Evolutionary conservation across 2,113 vertebrate genomes (phyloP).

Genomic region (Indicator indicator): DNA sequence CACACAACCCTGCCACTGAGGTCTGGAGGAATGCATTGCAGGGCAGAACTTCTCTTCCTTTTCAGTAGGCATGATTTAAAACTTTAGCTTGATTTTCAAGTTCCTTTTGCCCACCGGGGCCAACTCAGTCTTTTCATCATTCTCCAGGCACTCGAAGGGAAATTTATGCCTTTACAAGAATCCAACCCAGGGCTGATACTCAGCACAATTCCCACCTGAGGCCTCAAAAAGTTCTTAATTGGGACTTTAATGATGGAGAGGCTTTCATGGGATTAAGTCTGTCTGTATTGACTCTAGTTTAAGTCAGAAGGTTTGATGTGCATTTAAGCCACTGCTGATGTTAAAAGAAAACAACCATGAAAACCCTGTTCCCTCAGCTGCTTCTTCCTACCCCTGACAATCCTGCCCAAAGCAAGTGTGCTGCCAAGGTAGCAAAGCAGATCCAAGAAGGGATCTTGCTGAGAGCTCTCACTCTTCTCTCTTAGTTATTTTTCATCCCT

Average conservation of each 20-base stretch:
- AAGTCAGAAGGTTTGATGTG: not conserved
- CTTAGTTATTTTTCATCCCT: not conserved
- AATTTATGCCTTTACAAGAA: not conserved
- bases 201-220: not conserved
- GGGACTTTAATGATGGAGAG: not conserved
- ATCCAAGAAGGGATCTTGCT: not conserved
- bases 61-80: not conserved
- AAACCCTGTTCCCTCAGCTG: not conserved
- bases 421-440: not conserved
- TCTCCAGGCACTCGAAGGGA: not conserved
- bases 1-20: rapidly evolving
- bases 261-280: not conserved
- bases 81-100: not conserved
- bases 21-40: rapidly evolving
- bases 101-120: not conserved
- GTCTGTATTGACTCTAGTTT: not conserved
- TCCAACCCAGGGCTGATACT: not conserved
- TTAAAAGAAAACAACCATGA: not conserved
- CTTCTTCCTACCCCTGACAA: not conserved
- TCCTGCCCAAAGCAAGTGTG: not conserved
- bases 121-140: not conserved
- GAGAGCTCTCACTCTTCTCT: not conserved
- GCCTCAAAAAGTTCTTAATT: constrained; percentile 2
- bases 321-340: not conserved
- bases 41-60: not conserved